Evolutionary conservation across 1,140 invertebrate genomes (phyloP), one percentile per base, ranked within the genome.

Genomic region (Drosophila albomicans): DNA sequence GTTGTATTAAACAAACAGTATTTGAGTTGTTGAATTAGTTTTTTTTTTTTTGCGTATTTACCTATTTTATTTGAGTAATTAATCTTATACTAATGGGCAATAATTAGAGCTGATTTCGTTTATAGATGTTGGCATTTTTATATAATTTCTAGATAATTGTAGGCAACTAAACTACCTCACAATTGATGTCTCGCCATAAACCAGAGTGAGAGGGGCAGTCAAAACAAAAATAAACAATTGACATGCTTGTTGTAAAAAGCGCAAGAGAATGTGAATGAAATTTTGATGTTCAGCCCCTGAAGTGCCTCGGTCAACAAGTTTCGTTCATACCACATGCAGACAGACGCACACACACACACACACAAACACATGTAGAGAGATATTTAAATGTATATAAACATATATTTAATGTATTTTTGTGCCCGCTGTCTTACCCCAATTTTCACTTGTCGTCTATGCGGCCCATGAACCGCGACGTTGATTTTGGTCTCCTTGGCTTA

Each of bases 121-220:
- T 3, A 13, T 43, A 43, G 41, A 43, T 38, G 10, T 10, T 38
- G 3, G 38, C 38, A 41, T 8, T 32, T 8, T 32, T 8, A 13
- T 43, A 43, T 13, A 43, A 13, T 43, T 13, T 43, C 0, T 13
- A 43, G 41, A 43, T 13, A 43, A 43, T 38, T 38, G 35, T 38
- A 38, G 35, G 2, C 15, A n/a, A 16, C 15, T 11, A 57, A 11
- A 43, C 52, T 56, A 56, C 52, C 32, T 8, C 52, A 16, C 52
- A 35, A 2, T 38, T 5, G 5, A 1, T 6, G 8, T 11, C 13
- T 20, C 32, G 8, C 10, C 15, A 20, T 25, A 25, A 7, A 11
- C 3, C 1, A 11, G 46, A 68, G 76, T 78, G 75, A 80, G 75
- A 80, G 65, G 61, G 73, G 72, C 68, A 81, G 80, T 73, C 78